phyloP scores from a whole-genome alignment of 2,888 invertebrate species.

The Drosophila demipolita region DNA sequence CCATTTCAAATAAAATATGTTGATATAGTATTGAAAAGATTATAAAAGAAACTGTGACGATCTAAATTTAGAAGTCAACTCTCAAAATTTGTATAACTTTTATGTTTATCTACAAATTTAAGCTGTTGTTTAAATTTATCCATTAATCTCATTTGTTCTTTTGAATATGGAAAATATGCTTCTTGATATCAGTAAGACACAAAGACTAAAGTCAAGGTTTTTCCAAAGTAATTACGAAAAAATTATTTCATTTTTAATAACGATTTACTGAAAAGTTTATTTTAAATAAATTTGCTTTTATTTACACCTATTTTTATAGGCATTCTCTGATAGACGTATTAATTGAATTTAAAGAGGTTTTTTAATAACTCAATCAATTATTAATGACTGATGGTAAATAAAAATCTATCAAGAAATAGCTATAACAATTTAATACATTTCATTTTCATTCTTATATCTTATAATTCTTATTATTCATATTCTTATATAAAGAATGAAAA shows the following conservation, averaged over 20 bases:
- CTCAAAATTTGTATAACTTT: not conserved
- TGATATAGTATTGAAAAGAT: not conserved
- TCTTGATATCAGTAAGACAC: constrained; percentile 3
- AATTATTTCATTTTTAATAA: not conserved
- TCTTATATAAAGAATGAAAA: not conserved
- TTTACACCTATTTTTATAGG: not conserved
- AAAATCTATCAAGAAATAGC: not conserved
- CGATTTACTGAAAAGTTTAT: not conserved
- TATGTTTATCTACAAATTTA: not conserved
- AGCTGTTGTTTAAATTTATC: constrained; percentile 7
- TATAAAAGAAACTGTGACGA: not conserved
- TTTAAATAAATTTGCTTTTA: not conserved
- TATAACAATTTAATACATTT: not conserved
- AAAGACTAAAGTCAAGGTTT: constrained; percentile 17
- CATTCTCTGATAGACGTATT: not conserved
- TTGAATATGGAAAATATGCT: not conserved
- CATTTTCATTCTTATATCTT: not conserved
- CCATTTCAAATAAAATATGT: constrained; percentile 11
- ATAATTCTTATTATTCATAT: no score
- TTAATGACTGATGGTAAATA: not conserved
- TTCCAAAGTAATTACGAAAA: not conserved
- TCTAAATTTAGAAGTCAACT: constrained; percentile 1
- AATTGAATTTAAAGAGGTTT: not conserved
- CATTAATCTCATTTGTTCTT: constrained; percentile 6
- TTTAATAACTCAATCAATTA: not conserved